phyloP scores from a whole-genome alignment of 2,797 vertebrate genomes.

The Channa striata region DNA sequence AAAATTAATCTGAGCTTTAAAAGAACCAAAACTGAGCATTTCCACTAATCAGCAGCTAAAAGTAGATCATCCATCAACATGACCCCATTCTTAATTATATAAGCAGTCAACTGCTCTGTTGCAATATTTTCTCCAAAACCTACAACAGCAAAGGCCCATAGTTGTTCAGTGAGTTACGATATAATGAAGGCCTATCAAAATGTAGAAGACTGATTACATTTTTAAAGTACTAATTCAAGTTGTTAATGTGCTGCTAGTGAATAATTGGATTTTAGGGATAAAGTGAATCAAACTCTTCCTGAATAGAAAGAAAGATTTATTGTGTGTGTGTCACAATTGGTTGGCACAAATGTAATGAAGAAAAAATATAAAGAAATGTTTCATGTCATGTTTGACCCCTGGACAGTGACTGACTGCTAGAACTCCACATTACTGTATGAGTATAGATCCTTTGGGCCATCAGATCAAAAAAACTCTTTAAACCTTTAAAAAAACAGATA shows the following conservation, averaged over 20 bases:
- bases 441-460: no score
- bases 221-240: slow-evolving; percentile 27
- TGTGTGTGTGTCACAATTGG: no score
- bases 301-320: neutral
- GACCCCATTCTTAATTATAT: neutral
- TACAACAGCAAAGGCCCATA: slow-evolving; percentile 5
- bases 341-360: no score
- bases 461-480: no score
- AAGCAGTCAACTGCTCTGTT: slow-evolving; percentile 7
- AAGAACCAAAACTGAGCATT: slow-evolving; percentile 20
- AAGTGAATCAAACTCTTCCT: slow-evolving; percentile 12
- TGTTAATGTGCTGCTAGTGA: slow-evolving; percentile 22
- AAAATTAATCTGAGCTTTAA: slow-evolving; percentile 36
- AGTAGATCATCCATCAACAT: slow-evolving; percentile 33
- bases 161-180: slow-evolving; percentile 9
- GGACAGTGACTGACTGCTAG: no score
- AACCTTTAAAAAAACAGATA: no score
- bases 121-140: slow-evolving; percentile 1
- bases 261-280: neutral
- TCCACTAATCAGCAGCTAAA: slow-evolving; percentile 36
- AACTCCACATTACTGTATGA: no score
- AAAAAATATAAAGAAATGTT: no score
- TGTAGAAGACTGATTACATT: slow-evolving; percentile 32
- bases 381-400: no score
- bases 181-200: slow-evolving; percentile 18